Conservation (phyloP, 1,140 invertebrate genomes). For the Zaprionus nigranus region DNA sequence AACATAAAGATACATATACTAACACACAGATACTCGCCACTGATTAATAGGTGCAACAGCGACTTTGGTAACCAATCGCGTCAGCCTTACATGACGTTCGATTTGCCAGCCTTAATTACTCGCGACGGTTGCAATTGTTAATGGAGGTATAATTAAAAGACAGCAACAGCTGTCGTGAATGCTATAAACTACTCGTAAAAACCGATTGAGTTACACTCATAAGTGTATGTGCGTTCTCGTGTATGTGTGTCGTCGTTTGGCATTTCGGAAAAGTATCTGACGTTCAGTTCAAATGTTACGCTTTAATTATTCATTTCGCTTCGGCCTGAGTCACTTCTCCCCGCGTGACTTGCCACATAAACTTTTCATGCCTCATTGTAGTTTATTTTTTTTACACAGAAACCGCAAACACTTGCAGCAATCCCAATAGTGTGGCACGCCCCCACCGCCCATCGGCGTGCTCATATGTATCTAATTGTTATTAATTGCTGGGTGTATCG, state of each 20-base stretch:
- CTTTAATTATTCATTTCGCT: slow-evolving; percentile 46
- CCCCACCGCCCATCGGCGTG: neutral
- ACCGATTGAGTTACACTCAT: slow-evolving; percentile 15
- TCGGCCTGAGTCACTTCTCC: slow-evolving; percentile 21
- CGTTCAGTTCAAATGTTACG: slow-evolving; percentile 34
- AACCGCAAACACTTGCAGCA: slow-evolving; percentile 30
- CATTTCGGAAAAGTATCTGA: slow-evolving; percentile 44
- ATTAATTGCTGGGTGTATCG: slow-evolving; percentile 60
- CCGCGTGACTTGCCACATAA: slow-evolving; percentile 5
- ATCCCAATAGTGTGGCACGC: neutral
- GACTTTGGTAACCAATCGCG: slow-evolving; percentile 4
- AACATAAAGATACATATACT: neutral
- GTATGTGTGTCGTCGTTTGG: slow-evolving; percentile 3
- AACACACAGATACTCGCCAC: slow-evolving; percentile 18
- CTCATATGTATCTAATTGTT: slow-evolving; percentile 46
- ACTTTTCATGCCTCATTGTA: neutral
- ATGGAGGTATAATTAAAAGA: slow-evolving; percentile 44
- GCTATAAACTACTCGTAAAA: slow-evolving; percentile 9
- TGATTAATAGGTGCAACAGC: slow-evolving; percentile 37
- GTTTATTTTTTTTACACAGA: neutral
- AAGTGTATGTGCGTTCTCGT: neutral
- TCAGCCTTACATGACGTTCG: slow-evolving; percentile 43
- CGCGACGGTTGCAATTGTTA: slow-evolving; percentile 40
- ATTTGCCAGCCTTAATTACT: slow-evolving; percentile 40
- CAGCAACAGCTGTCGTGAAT: slow-evolving; percentile 27